These are phyloP conservation scores for Drusus annulatus DNA, from an alignment of 1,140 invertebrate species.

Conservation along the genomic window DNA sequence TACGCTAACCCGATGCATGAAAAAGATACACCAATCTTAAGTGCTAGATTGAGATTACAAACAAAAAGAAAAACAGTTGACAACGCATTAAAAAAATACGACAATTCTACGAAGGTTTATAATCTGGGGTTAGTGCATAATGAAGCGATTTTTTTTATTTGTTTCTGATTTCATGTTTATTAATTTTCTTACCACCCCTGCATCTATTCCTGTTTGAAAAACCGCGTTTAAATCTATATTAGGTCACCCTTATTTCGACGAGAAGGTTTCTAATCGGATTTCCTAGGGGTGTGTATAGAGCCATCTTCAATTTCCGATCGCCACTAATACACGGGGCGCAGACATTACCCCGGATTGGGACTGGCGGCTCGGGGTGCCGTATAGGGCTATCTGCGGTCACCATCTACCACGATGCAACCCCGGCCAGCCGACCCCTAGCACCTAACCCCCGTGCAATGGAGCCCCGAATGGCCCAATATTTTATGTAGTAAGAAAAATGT, in stretches of 20 bases:
- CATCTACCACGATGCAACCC: constrained; percentile 19
- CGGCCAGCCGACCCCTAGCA: background rate
- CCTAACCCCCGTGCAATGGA: background rate
- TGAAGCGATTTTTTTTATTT: too few relatives aligned
- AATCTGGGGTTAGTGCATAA: too few relatives aligned
- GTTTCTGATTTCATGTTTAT: too few relatives aligned
- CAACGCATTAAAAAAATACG: too few relatives aligned
- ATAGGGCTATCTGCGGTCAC: constrained; percentile 12
- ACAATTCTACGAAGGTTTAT: too few relatives aligned
- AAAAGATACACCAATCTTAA: too few relatives aligned
- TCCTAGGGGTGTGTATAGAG: background rate
- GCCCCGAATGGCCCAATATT: background rate
- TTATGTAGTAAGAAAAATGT: constrained; percentile 15
- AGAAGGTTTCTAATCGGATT: constrained; percentile 16
- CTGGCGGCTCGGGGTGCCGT: background rate
- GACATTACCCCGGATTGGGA: background rate
- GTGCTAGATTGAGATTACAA: too few relatives aligned
- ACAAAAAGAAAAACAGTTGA: too few relatives aligned
- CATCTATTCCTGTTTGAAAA: too few relatives aligned
- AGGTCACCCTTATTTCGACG: background rate
- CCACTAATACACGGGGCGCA: constrained; percentile 8
- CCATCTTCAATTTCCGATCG: constrained; percentile 33
- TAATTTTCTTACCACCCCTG: too few relatives aligned
- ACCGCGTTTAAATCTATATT: background rate
- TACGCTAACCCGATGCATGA: too few relatives aligned